These are phyloP conservation scores for Xylocampa areola DNA, from an alignment of 2,888 invertebrate species.

Conservation along the genomic window DNA sequence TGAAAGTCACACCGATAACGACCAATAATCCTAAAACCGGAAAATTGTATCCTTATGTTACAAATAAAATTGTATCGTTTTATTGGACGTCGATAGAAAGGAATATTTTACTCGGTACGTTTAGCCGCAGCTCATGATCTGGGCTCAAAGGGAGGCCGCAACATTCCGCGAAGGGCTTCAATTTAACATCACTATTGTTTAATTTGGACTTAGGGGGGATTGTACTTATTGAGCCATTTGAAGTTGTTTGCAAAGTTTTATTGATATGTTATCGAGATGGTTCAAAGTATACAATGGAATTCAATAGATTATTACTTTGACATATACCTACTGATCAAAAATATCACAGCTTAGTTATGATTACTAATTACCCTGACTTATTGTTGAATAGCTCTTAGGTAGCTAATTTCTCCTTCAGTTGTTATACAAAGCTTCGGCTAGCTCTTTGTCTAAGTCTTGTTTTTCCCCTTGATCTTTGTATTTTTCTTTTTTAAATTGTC, in stretches of 20 bases:
- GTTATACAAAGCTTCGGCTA: too few species aligned
- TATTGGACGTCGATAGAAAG: slow-evolving; percentile 40
- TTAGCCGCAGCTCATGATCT: slow-evolving; percentile 35
- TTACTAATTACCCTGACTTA: too few species aligned
- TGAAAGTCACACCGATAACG: background rate
- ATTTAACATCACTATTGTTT: slow-evolving; percentile 61
- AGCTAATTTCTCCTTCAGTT: too few species aligned
- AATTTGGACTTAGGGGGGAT: slow-evolving; percentile 49
- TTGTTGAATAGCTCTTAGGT: too few species aligned
- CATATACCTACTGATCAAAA: too few species aligned
- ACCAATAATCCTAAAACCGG: too few species aligned
- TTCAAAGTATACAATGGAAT: too few species aligned
- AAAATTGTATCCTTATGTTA: slow-evolving; percentile 4
- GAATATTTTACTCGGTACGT: slow-evolving; percentile 59
- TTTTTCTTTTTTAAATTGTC: too few species aligned
- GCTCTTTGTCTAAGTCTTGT: too few species aligned
- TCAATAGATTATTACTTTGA: too few species aligned
- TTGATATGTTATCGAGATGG: slow-evolving; percentile 16
- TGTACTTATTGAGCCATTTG: slow-evolving; percentile 20
- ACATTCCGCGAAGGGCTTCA: slow-evolving; percentile 58
- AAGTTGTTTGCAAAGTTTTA: slow-evolving; percentile 18
- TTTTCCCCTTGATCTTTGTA: too few species aligned
- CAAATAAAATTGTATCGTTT: slow-evolving; percentile 6
- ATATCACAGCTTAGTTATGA: too few species aligned
- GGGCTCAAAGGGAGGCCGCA: slow-evolving; percentile 67